Evolutionary conservation across 37 sponge, comb jelly and placozoan genomes (phyloP).

Genomic region (Aphrocallistes beatrix): DNA sequence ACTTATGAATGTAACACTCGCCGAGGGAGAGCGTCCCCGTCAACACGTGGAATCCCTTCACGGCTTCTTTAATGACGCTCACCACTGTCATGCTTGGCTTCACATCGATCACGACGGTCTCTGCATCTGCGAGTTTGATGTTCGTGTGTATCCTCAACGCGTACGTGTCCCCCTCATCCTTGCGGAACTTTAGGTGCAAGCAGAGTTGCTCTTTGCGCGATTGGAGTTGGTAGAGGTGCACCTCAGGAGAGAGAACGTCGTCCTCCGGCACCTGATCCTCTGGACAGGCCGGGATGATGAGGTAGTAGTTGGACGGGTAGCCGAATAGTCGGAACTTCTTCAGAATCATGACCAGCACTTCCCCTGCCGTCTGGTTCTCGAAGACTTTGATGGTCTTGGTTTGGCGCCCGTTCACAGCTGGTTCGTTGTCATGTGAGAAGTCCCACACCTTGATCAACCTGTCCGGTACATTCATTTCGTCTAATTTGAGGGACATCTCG

Average conservation of each 20-base stretch:
- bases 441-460: background rate
- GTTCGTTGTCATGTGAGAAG: background rate
- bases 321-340: constrained; percentile 21
- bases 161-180: background rate
- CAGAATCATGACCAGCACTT: constrained; percentile 29
- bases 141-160: background rate
- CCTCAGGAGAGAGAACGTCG: background rate
- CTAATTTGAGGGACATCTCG: background rate
- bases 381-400: constrained; percentile 11
- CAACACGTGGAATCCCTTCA: background rate
- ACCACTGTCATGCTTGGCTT: constrained; percentile 3
- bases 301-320: background rate
- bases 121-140: background rate
- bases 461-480: background rate
- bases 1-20: background rate
- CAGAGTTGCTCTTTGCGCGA: background rate
- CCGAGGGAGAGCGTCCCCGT: background rate
- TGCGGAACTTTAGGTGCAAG: background rate
- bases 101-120: background rate
- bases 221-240: background rate
- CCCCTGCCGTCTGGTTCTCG: constrained; percentile 32
- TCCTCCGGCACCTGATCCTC: background rate
- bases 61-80: background rate
- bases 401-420: background rate
- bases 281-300: background rate